Conservation (phyloP, 1,140 invertebrate genomes). For the Hypsibius dujardini region DNA sequence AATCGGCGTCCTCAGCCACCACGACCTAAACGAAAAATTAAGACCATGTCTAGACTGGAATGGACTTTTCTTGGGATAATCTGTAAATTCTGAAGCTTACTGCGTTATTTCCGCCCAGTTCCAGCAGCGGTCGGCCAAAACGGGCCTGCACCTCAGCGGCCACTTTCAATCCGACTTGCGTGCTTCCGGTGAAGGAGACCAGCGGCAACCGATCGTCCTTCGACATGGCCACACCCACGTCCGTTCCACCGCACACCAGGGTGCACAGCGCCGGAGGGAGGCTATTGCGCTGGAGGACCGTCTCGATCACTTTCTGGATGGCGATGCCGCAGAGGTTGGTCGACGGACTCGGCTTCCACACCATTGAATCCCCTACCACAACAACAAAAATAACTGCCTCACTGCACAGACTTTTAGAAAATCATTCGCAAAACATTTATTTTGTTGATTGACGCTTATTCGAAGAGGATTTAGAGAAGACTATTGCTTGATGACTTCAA, state of each 20-base stretch:
- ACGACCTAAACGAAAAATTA: constrained; percentile 36
- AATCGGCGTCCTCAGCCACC: constrained; percentile 60
- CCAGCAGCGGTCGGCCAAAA: constrained; percentile 77
- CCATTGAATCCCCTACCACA: constrained; percentile 48
- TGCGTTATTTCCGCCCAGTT: constrained; percentile 95
- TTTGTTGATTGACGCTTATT: too few species aligned
- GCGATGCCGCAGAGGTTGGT: constrained; percentile 80
- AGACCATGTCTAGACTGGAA: background rate
- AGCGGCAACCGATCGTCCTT: constrained; percentile 57
- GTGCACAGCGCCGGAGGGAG: constrained; percentile 69
- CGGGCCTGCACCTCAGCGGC: constrained; percentile 71
- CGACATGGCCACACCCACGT: constrained; percentile 67
- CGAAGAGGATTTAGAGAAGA: too few species aligned
- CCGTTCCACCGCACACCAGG: constrained; percentile 64
- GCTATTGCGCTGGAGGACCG: constrained; percentile 61
- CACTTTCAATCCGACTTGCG: constrained; percentile 57
- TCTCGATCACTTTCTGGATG: constrained; percentile 65
- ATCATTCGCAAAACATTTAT: too few species aligned
- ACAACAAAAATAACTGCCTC: too few species aligned
- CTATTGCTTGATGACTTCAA: too few species aligned
- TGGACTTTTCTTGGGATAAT: background rate
- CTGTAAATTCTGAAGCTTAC: constrained; percentile 33
- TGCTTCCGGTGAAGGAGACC: constrained; percentile 91
- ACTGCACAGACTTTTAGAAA: too few species aligned
- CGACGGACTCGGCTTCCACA: constrained; percentile 89